A percentile compares a stretch with the other conserved stretches of the same genome.
phyloP scores from a whole-genome alignment of 2,888 invertebrate genomes.

The Agrilus biguttatus region DNA sequence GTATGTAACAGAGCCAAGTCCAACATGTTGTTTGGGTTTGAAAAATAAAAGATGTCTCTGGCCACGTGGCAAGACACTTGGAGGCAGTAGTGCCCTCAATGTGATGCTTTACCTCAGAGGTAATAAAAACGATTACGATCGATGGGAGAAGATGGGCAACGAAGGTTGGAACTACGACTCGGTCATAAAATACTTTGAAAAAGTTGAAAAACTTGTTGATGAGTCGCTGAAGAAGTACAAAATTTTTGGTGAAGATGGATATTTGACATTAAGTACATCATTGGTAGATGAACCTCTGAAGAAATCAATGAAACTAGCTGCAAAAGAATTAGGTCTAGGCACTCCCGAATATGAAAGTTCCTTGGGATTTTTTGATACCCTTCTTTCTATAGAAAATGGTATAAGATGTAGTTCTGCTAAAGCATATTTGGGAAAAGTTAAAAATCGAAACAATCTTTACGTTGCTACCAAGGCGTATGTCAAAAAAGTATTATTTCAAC shows the following conservation, averaged over 20 bases:
- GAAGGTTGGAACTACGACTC: constrained; percentile 75
- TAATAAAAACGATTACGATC: constrained; percentile 72
- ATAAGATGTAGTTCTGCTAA: constrained; percentile 38
- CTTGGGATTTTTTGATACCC: constrained; percentile 24
- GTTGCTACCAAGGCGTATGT: constrained; percentile 38
- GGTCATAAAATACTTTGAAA: constrained; percentile 69
- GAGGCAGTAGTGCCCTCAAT: constrained; percentile 76
- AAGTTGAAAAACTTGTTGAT: constrained; percentile 43
- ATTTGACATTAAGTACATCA: neutral
- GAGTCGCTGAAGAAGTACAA: neutral
- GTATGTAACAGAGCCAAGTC: constrained; percentile 71
- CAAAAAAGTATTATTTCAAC: constrained; percentile 38
- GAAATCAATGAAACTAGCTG: constrained; percentile 8
- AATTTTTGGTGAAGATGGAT: constrained; percentile 7
- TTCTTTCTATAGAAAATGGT: constrained; percentile 32
- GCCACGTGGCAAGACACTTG: constrained; percentile 83
- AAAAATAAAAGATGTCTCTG: constrained; percentile 75
- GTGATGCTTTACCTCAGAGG: constrained; percentile 88
- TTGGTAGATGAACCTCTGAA: constrained; percentile 12
- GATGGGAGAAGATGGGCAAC: constrained; percentile 73
- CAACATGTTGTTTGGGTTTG: constrained; percentile 75
- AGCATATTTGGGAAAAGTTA: constrained; percentile 38
- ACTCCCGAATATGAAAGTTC: constrained; percentile 21
- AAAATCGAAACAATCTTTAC: constrained; percentile 40
- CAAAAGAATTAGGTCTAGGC: constrained; percentile 20